Evolutionary conservation across 53 echinoderm and acorn worm species (phyloP).

Genomic region (Pentamera pediparva): DNA sequence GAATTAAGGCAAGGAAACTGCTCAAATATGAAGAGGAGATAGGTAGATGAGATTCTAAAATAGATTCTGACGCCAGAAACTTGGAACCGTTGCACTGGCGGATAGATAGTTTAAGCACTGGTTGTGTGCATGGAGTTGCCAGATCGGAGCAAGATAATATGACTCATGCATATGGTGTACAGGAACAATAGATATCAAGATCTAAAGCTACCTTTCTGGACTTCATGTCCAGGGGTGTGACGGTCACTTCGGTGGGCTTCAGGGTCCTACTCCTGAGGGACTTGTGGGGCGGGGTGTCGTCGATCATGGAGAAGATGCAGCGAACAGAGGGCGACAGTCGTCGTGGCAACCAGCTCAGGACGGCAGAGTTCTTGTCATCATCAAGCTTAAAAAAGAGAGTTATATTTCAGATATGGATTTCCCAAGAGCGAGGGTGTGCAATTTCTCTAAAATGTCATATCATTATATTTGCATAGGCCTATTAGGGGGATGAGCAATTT

Average conservation of each 20-base stretch:
- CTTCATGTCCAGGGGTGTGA: constrained; percentile 85
- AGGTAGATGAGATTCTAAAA: no score
- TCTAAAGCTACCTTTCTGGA: constrained; percentile 66
- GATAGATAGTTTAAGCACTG: no score
- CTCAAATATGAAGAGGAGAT: no score
- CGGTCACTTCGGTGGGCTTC: constrained; percentile 59
- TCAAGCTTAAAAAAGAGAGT: constrained; percentile 48
- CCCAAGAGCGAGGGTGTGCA: background rate
- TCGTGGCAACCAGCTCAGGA: constrained; percentile 77
- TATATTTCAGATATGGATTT: background rate
- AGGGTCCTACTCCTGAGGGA: constrained; percentile 58
- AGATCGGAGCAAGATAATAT: no score
- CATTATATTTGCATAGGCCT: no score
- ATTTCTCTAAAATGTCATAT: no score
- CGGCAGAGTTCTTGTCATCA: constrained; percentile 61
- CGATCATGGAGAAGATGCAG: constrained; percentile 87
- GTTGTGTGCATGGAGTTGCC: background rate
- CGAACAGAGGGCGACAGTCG: constrained; percentile 86
- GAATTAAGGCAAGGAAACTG: no score
- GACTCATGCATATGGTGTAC: no score
- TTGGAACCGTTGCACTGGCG: no score
- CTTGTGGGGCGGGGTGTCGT: constrained; percentile 75
- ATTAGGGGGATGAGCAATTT: no score
- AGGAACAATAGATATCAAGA: no score
- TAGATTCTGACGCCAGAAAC: no score